Evolutionary conservation across 1,140 invertebrate genomes (phyloP), one percentile per base, ranked within the genome.

Genomic region (Drosophila melanica): DNA sequence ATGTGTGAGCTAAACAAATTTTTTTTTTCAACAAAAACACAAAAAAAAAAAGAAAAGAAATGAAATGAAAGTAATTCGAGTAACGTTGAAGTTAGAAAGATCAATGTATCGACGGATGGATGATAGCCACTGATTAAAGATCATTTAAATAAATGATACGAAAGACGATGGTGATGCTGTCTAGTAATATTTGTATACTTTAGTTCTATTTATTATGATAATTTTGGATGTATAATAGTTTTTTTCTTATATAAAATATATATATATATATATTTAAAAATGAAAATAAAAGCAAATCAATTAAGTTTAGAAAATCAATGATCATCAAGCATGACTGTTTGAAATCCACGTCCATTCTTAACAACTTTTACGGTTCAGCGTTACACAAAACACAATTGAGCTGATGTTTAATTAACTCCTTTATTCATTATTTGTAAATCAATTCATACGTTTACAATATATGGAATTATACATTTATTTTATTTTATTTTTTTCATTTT

Each of bases 181-280:
- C 84, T 89, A 89, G 84, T 80, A 84, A 89, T 89, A 89, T 89
- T 89, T 89, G 84, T 89, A 89, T 89, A 89, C 76, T 89, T 86
- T 89, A 80, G 84, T 89, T 89, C 69, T 87, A 87, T 89, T 89
- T 89, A 89, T 89, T 89, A 89, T 84, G 67, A 87, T 89, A 84
- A 89, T 89, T 89, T 87, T 89, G 47, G 74, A 89, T 89, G 84
- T 89, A 89, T 84, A 77, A 89, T 89, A 89, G 84, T 89, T 89
- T 89, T 89, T 89, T 81, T 79, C 65, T 76, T 75, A 75, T 77
- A 77, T 69, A 87, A 75, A 79, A 85, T 70, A 81, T 59, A 79
- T 51, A 50, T 62, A 50, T 62, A 79, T 73, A 81, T 74, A 55
- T 79, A 87, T 89, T 71, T 59, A 77, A 74, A 82, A 79, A 67